Percentiles rank a stretch among this genome's conserved stretches.
phyloP scores from a whole-genome alignment of 1,140 invertebrate species.

The Saccostrea cuccullata region DNA sequence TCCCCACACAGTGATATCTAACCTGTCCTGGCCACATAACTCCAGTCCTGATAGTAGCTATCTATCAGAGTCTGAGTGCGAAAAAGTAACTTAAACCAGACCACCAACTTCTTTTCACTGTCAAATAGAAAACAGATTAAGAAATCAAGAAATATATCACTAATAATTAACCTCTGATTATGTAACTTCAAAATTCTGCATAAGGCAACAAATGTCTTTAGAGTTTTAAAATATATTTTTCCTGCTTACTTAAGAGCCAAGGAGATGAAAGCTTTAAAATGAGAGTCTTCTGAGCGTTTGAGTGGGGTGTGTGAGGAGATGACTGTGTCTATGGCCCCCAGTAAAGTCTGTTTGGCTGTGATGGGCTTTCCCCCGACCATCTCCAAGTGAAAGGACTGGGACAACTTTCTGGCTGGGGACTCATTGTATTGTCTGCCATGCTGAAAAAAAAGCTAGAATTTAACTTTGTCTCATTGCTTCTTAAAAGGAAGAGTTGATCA shows the following conservation, averaged over 20 bases:
- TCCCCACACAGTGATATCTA: slow-evolving; percentile 45
- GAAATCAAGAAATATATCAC: no score
- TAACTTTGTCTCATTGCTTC: no score
- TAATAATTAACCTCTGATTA: no score
- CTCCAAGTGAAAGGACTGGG: slow-evolving; percentile 98
- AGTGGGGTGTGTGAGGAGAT: slow-evolving; percentile 93
- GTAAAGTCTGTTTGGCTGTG: slow-evolving; percentile 94
- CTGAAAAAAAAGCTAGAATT: slow-evolving; percentile 61
- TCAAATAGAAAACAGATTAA: slow-evolving; percentile 64
- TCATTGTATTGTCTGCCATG: slow-evolving; percentile 94
- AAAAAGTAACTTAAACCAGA: slow-evolving; percentile 95
- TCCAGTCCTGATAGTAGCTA: slow-evolving; percentile 94
- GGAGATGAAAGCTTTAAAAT: slow-evolving; percentile 99
- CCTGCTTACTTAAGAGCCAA: slow-evolving; percentile 93
- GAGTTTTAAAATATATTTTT: not conserved
- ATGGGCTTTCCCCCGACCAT: slow-evolving; percentile 90
- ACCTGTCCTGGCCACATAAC: slow-evolving; percentile 96
- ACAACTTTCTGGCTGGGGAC: slow-evolving; percentile 96
- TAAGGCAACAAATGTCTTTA: not conserved
- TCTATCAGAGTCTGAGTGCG: slow-evolving; percentile 92
- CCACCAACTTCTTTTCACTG: slow-evolving; percentile 92
- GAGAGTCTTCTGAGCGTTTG: slow-evolving; percentile 95
- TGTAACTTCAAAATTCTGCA: not conserved
- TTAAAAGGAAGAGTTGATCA: no score
- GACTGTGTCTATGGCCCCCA: slow-evolving; percentile 95